A percentile compares a stretch with the other conserved stretches of the same genome.
These are phyloP conservation scores for Syrmaticus mikado DNA, from an alignment of 2,113 vertebrate genomes.

Conservation along the genomic window DNA sequence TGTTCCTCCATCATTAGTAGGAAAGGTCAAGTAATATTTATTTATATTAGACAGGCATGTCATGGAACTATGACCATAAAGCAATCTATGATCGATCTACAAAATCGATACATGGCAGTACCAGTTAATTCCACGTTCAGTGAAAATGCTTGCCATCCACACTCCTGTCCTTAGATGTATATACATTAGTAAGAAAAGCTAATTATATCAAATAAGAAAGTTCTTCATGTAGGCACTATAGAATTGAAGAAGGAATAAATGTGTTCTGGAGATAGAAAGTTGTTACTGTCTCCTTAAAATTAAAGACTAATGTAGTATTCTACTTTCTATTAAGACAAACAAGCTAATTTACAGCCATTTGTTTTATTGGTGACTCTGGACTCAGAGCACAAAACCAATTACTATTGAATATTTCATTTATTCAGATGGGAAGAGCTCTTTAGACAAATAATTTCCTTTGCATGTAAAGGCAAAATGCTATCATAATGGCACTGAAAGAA, in stretches of 20 bases:
- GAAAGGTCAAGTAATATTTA: conserved; percentile 55
- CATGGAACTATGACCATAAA: conserved; percentile 22
- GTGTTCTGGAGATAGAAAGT: not conserved
- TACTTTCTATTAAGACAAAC: not conserved
- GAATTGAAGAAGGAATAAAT: not conserved
- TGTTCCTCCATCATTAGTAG: conserved; percentile 2
- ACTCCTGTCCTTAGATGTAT: not conserved
- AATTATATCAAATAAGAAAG: not conserved
- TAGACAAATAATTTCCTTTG: not conserved
- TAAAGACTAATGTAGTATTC: not conserved
- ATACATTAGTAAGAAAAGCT: not conserved
- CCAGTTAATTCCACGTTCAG: not conserved
- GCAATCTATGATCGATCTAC: not conserved
- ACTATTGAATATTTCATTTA: not conserved
- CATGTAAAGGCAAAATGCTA: not conserved
- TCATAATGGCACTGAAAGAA: not conserved
- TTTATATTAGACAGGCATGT: conserved; percentile 34
- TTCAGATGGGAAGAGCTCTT: not conserved
- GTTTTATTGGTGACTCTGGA: not conserved
- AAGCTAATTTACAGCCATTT: not conserved
- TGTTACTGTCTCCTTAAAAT: not conserved
- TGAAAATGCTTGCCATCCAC: not conserved
- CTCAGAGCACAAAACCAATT: not conserved
- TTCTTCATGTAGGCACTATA: not conserved
- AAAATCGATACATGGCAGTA: conserved; percentile 4